These are phyloP conservation scores for Marcusenius ussheri DNA, from an alignment of 2,113 vertebrate genomes.

Conservation along the genomic window DNA sequence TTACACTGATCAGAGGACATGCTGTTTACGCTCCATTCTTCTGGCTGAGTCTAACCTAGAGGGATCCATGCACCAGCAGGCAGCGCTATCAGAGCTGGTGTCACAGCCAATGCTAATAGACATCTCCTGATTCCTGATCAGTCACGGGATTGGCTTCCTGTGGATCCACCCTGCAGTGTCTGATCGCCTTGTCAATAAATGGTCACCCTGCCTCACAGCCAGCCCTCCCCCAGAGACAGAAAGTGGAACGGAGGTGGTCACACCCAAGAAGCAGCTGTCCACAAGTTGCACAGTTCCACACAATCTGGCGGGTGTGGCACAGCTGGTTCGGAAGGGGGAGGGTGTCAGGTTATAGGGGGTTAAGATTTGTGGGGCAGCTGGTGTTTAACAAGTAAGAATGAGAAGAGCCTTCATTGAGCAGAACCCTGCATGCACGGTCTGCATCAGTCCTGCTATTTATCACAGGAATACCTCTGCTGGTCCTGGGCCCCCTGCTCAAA, in stretches of 20 bases:
- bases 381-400: not conserved
- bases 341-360: not conserved
- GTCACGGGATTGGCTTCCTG: not conserved
- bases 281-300: not conserved
- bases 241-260: not conserved
- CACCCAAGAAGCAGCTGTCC: not conserved
- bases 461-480: not conserved
- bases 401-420: not conserved
- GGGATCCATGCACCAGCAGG: not conserved
- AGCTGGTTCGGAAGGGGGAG: not conserved
- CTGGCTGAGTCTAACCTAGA: not conserved
- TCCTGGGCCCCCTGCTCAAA: not conserved
- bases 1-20: conserved; percentile 6
- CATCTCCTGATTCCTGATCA: not conserved
- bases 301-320: not conserved
- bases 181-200: not conserved
- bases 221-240: not conserved
- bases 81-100: not conserved
- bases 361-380: not conserved
- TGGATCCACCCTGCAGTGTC: not conserved
- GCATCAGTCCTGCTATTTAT: not conserved
- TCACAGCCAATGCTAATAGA: not conserved
- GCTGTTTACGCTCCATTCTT: not conserved
- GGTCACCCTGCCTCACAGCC: not conserved
- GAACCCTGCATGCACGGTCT: not conserved